Evolutionary conservation across 2,113 vertebrate genomes (phyloP), one percentile per base, ranked within the genome.

Genomic region (Equus przewalskii): DNA sequence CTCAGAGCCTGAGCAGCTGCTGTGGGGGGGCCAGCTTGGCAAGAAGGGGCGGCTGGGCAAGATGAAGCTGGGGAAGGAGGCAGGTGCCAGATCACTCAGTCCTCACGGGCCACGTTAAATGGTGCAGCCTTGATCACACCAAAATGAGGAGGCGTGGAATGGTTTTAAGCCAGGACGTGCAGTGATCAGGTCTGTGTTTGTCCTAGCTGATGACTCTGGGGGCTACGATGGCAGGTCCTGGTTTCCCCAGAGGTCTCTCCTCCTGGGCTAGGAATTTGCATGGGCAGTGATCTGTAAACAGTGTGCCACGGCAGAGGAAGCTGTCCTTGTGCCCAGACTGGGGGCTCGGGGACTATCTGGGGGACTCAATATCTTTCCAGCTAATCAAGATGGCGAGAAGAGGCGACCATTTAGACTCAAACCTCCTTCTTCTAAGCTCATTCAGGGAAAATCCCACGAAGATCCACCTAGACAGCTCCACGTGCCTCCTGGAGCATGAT

Each of bases 221-320:
- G 33, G 21, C 54, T 1, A 2, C 1, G 49, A 36, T 19, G 67
- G 81, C 41, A 6, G 15, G 1, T 28, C 51, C 54, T 0, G 21
- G 73, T 7, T 28, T 41, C 30, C 64, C 28, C 3, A 4, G 10
- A 0, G 0, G 33, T 16, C 78, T 62, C 26, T 11, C 9, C 88
- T 21, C 58, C 5, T 54, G 0, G 30, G 67, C 22, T 6, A 11
- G 46, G 73, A 60, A 51, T 21, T 18, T 51, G 5, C 0, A 3
- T 0, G 28, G 44, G 6, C 0, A 10, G 44, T 4, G 4, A 33
- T 26, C 21, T 7, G 70, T 46, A 18, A 33, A 44, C 0, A 0
- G 2, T 0, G 7, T 6, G 70, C 78, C 5, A 0, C 56, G 2
- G 5, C 1, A 2, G 8, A 54, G 19, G 49, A 85, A 24, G 15